These are phyloP conservation scores for Eptesicus fuscus DNA, from an alignment of 2,113 vertebrate species.

Conservation along the genomic window DNA sequence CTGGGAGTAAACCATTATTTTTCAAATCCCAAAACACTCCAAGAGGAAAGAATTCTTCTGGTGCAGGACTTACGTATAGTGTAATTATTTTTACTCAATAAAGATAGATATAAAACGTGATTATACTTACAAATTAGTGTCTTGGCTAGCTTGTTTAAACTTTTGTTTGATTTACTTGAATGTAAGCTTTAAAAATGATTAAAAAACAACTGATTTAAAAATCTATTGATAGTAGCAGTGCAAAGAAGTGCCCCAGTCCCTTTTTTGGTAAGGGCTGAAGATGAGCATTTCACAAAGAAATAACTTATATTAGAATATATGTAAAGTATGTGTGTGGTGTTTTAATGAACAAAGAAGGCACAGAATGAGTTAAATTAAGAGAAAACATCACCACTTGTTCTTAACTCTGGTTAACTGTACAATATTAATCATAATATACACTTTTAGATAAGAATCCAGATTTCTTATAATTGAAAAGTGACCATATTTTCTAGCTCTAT, in stretches of 20 bases:
- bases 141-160: conserved; percentile 55
- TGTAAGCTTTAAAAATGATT: background rate
- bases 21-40: conserved; percentile 41
- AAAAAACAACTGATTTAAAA: conserved; percentile 47
- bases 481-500: conserved; percentile 68
- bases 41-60: conserved; percentile 36
- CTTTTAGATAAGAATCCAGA: conserved; percentile 68
- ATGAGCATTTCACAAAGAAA: conserved; percentile 64
- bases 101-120: conserved; percentile 73
- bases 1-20: conserved; percentile 58
- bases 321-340: conserved; percentile 51
- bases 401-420: conserved; percentile 75
- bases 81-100: conserved; percentile 48
- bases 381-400: conserved; percentile 64
- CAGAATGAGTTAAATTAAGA: conserved; percentile 77
- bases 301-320: conserved; percentile 63
- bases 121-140: conserved; percentile 60
- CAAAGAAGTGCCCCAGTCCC: conserved; percentile 68
- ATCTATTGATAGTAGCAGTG: conserved; percentile 66
- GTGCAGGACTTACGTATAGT: conserved; percentile 25
- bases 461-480: conserved; percentile 72
- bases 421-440: conserved; percentile 70
- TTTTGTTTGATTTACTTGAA: conserved; percentile 43
- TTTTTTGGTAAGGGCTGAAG: conserved; percentile 58
- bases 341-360: conserved; percentile 77